Evolutionary conservation across 2,888 invertebrate genomes (phyloP).

Genomic region (Ophioninae sp.): DNA sequence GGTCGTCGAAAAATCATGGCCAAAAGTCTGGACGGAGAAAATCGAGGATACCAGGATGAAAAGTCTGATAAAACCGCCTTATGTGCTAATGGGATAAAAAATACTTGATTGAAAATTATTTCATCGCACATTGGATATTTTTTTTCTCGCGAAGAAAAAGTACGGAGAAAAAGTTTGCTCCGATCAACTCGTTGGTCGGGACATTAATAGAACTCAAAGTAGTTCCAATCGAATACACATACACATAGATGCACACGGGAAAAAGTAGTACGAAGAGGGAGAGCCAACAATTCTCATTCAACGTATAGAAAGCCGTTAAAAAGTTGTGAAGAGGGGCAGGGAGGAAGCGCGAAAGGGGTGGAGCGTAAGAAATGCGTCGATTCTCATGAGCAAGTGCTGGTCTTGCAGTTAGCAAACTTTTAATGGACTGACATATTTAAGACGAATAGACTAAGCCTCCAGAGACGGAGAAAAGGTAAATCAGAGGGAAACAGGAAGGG

Average conservation of each 20-base stretch:
- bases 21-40: too few species aligned
- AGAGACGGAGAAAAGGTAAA: slow-evolving; percentile 47
- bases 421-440: slow-evolving; percentile 73
- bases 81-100: slow-evolving; percentile 7
- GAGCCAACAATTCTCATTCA: slow-evolving; percentile 38
- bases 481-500: slow-evolving; percentile 38
- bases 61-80: not conserved
- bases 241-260: slow-evolving; percentile 19
- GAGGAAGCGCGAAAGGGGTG: slow-evolving; percentile 42
- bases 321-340: slow-evolving; percentile 42
- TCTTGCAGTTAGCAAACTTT: slow-evolving; percentile 72
- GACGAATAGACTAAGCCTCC: slow-evolving; percentile 61
- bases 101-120: slow-evolving; percentile 43
- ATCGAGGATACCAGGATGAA: not conserved
- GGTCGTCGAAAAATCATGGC: too few species aligned
- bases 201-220: slow-evolving; percentile 51
- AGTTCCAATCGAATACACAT: slow-evolving; percentile 48
- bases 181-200: slow-evolving; percentile 35
- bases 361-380: slow-evolving; percentile 61
- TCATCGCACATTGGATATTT: slow-evolving; percentile 26
- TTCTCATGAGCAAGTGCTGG: slow-evolving; percentile 63
- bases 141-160: slow-evolving; percentile 9
- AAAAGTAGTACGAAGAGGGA: not conserved
- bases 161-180: slow-evolving; percentile 22
- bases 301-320: slow-evolving; percentile 51